Conservation (phyloP, 2,888 invertebrate genomes). For the Ptilodon capucinus region DNA sequence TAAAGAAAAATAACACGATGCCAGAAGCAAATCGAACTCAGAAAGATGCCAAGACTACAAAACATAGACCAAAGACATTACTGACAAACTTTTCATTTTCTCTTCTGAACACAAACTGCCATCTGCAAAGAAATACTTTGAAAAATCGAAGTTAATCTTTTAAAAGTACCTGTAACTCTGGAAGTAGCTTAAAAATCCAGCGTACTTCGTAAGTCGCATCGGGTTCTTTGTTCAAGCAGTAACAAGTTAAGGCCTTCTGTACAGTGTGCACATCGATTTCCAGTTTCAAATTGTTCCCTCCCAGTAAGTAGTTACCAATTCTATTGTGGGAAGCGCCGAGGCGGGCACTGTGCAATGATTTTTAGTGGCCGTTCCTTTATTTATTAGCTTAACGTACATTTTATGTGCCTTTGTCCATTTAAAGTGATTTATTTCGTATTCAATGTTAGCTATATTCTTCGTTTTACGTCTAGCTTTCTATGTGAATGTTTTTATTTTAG, state of each 20-base stretch:
- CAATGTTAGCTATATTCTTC: background rate
- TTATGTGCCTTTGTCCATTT: conserved; percentile 19
- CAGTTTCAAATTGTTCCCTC: conserved; percentile 47
- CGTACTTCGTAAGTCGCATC: conserved; percentile 24
- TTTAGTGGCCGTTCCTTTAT: conserved; percentile 31
- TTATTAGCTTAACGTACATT: conserved; percentile 17
- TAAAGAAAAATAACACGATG: too few relatives aligned
- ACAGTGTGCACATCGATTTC: conserved; percentile 41
- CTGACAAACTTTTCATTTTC: background rate
- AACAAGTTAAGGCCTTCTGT: conserved; percentile 43
- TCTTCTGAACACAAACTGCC: conserved; percentile 2
- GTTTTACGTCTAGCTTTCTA: conserved; percentile 3
- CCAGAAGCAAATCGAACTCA: too few relatives aligned
- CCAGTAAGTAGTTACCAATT: conserved; percentile 29
- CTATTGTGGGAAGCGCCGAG: conserved; percentile 17
- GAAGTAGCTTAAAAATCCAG: conserved; percentile 28
- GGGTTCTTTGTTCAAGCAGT: conserved; percentile 40
- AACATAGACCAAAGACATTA: background rate
- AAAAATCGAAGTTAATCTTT: background rate
- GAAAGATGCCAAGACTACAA: background rate
- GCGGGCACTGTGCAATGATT: conserved; percentile 34
- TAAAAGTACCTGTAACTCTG: conserved; percentile 29
- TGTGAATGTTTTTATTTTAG: conserved; percentile 1
- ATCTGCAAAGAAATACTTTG: conserved; percentile 1
- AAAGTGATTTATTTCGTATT: conserved; percentile 6